Evolutionary conservation across 2,888 invertebrate species (phyloP).

Genomic region (Tanytarsus gracilentus): DNA sequence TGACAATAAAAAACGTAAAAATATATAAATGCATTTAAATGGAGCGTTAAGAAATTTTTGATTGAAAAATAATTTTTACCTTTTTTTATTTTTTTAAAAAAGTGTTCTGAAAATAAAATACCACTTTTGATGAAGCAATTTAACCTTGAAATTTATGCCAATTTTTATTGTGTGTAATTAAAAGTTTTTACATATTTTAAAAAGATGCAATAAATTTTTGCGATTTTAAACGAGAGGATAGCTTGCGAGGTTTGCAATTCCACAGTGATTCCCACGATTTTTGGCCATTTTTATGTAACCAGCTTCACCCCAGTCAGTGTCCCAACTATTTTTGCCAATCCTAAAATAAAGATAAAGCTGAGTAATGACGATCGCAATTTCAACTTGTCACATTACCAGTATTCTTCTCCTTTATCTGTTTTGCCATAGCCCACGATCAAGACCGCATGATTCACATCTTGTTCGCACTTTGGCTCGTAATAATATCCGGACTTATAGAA

Average conservation of each 20-base stretch:
- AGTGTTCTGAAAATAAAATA: too few relatives aligned
- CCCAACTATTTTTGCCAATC: constrained; percentile 15
- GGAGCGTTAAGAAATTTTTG: too few relatives aligned
- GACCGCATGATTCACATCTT: constrained; percentile 61
- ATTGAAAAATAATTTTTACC: too few relatives aligned
- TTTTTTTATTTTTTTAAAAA: too few relatives aligned
- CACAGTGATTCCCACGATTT: constrained; percentile 11
- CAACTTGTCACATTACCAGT: background rate
- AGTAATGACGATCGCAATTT: background rate
- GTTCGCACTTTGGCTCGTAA: constrained; percentile 61
- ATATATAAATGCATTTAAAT: too few relatives aligned
- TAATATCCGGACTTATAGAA: constrained; percentile 68
- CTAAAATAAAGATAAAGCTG: background rate
- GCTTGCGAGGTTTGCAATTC: constrained; percentile 6
- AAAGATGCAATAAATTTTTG: background rate
- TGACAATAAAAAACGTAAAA: too few relatives aligned
- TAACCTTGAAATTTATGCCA: background rate
- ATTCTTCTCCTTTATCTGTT: constrained; percentile 8
- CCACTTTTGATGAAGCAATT: too few relatives aligned
- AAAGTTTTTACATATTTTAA: background rate
- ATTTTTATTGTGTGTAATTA: background rate
- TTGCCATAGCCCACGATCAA: constrained; percentile 31
- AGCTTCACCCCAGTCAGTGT: constrained; percentile 17
- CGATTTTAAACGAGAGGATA: constrained; percentile 13
- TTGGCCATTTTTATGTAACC: constrained; percentile 15